These are phyloP conservation scores for Puffinus mauretanicus DNA, from an alignment of 2,113 vertebrate species.

Conservation along the genomic window DNA sequence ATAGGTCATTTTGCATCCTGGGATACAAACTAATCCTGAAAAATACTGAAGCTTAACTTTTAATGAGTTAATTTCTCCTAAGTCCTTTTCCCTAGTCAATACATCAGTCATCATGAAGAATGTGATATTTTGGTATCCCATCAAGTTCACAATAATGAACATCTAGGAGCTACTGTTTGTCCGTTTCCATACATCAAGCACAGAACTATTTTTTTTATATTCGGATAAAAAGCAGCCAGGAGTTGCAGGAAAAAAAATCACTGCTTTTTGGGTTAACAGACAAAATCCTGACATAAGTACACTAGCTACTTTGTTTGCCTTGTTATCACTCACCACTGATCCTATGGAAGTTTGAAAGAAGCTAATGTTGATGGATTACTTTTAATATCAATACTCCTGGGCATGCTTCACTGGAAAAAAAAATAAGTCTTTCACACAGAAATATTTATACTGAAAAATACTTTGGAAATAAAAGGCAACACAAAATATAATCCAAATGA, in stretches of 20 bases:
- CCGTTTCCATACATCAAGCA: neutral
- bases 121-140: neutral
- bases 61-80: neutral
- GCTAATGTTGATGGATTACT: neutral
- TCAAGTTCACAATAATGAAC: neutral
- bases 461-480: conserved; percentile 13
- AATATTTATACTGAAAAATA: neutral
- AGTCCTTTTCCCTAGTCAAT: neutral
- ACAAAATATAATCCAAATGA: conserved; percentile 30
- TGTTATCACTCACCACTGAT: neutral
- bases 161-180: neutral
- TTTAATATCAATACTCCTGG: neutral
- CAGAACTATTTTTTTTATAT: neutral
- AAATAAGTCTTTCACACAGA: neutral
- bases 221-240: neutral
- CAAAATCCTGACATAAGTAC: neutral
- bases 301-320: neutral
- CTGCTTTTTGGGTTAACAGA: neutral
- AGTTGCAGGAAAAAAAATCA: neutral
- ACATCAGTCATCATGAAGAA: neutral
- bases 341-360: neutral
- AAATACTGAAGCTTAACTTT: neutral
- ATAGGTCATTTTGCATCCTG: neutral
- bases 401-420: neutral
- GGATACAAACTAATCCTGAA: neutral